These are phyloP conservation scores for Penaeus japonicus DNA, from an alignment of 1,140 invertebrate species.

Conservation along the genomic window DNA sequence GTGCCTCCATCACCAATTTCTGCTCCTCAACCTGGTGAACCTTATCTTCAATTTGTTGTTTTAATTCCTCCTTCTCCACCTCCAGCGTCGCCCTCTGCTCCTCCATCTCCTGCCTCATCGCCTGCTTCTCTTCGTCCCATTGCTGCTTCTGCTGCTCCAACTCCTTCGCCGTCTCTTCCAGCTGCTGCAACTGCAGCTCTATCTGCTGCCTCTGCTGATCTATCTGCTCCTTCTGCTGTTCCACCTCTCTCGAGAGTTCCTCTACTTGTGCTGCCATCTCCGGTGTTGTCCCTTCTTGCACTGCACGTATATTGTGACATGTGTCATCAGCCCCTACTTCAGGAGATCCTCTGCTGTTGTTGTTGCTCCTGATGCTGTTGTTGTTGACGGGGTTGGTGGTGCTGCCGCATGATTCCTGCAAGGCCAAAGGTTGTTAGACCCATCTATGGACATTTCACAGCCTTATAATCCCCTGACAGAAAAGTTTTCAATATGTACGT, in stretches of 20 bases:
- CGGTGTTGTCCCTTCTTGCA: too few species aligned
- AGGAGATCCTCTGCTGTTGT: background rate
- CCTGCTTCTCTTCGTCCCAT: constrained; percentile 14
- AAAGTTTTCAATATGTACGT: too few species aligned
- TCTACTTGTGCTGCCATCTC: too few species aligned
- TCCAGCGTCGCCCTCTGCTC: background rate
- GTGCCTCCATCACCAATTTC: constrained; percentile 26
- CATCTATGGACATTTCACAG: too few species aligned
- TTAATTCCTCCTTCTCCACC: background rate
- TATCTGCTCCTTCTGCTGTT: constrained; percentile 13
- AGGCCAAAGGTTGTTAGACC: background rate
- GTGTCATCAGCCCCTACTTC: background rate
- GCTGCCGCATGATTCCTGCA: constrained; percentile 36
- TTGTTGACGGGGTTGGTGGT: constrained; percentile 6
- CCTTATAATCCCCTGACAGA: background rate
- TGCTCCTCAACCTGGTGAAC: constrained; percentile 25
- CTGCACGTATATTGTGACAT: too few species aligned
- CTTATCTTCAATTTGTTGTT: constrained; percentile 1
- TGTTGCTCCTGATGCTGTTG: background rate
- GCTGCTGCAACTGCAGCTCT: background rate
- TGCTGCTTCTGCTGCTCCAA: background rate
- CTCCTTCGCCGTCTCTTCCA: background rate
- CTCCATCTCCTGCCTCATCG: background rate
- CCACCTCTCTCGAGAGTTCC: too few species aligned
- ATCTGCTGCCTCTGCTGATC: constrained; percentile 22